Evolutionary conservation across 2,797 vertebrate genomes (phyloP).

Genomic region (Pagetopsis macropterus): DNA sequence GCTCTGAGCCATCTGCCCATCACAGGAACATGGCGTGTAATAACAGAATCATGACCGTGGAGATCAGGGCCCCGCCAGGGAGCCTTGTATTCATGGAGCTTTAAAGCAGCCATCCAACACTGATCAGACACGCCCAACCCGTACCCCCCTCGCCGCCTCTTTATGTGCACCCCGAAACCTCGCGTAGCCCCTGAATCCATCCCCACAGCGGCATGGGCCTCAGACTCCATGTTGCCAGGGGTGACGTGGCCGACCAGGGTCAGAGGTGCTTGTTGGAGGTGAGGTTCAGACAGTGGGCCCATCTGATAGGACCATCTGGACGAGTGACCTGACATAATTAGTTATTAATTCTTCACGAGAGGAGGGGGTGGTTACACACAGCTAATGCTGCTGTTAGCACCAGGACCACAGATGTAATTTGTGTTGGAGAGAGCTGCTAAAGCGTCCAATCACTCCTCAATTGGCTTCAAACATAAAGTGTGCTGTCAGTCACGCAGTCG

Average conservation of each 20-base stretch:
- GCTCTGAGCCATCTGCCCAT: constrained; percentile 95
- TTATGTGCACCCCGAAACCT: constrained; percentile 55
- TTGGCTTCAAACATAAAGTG: too few relatives aligned
- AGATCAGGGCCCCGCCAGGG: constrained; percentile 85
- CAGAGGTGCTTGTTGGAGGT: constrained; percentile 96
- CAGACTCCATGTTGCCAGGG: constrained; percentile 89
- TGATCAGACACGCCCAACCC: constrained; percentile 88
- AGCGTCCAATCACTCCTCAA: neutral
- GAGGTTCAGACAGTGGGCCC: constrained; percentile 93
- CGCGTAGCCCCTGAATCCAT: constrained; percentile 44
- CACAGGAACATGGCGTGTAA: constrained; percentile 92
- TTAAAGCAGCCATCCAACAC: constrained; percentile 92
- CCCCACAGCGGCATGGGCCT: constrained; percentile 64
- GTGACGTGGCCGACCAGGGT: constrained; percentile 92
- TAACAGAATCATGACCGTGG: constrained; percentile 96
- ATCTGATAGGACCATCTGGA: constrained; percentile 99
- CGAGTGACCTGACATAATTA: constrained; percentile 99
- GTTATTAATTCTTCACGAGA: constrained; percentile 96
- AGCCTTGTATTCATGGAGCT: constrained; percentile 97
- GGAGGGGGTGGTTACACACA: constrained; percentile 45
- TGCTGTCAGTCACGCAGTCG: neutral
- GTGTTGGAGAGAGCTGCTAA: constrained; percentile 19
- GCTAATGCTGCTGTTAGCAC: constrained; percentile 56
- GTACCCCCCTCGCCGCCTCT: constrained; percentile 52
- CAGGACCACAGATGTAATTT: constrained; percentile 38